Conservation (phyloP, 2,113 vertebrate genomes). For the Ondatra zibethicus region DNA sequence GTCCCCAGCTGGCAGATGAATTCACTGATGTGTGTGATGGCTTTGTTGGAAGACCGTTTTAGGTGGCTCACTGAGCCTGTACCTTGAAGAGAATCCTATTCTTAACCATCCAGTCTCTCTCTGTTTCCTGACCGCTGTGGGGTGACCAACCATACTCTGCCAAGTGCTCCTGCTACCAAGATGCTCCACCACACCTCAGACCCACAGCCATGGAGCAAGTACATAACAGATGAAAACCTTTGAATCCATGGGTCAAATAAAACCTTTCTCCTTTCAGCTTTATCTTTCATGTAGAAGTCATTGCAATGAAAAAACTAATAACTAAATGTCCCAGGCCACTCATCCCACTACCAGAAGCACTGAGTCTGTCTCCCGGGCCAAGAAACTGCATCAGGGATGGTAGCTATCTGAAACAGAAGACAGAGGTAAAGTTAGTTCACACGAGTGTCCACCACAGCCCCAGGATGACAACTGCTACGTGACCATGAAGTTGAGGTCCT, state of each 20-base stretch:
- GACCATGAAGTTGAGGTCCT: not conserved
- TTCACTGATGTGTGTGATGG: not conserved
- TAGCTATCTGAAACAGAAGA: constrained; percentile 84
- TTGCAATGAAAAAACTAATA: not conserved
- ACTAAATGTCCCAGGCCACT: not conserved
- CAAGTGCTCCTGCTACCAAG: not conserved
- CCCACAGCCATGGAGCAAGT: not conserved
- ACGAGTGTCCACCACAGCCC: not conserved
- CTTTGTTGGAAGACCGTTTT: not conserved
- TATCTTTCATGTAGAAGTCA: not conserved
- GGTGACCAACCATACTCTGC: not conserved
- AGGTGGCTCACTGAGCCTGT: not conserved
- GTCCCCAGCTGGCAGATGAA: not conserved
- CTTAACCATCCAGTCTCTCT: not conserved
- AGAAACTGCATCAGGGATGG: constrained; percentile 82
- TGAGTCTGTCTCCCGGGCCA: constrained; percentile 83
- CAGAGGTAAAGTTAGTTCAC: constrained; percentile 78
- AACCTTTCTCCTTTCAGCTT: not conserved
- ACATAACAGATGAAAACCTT: not conserved
- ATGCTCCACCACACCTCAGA: not conserved
- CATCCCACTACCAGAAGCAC: constrained; percentile 87
- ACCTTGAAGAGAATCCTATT: not conserved
- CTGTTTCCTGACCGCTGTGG: not conserved
- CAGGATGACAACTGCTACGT: not conserved
- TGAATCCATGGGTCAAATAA: not conserved